phyloP scores from a whole-genome alignment of 2,888 invertebrate genomes.

The Stenotaenia linearis region DNA sequence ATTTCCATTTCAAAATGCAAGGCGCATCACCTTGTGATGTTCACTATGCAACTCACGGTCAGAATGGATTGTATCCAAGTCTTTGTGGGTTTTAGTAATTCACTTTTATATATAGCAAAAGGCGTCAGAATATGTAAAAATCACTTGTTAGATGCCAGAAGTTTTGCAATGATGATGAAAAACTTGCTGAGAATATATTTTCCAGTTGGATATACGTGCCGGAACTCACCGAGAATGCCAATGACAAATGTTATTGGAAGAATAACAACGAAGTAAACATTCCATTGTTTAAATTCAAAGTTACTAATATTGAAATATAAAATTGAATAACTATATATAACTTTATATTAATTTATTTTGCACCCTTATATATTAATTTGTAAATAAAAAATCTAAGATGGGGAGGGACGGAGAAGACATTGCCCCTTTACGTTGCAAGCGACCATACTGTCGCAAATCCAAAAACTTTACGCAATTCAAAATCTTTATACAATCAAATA shows the following conservation, averaged over 20 bases:
- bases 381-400: too few species aligned
- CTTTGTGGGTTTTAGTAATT: slow-evolving; percentile 19
- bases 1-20: slow-evolving; percentile 19
- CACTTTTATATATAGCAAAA: slow-evolving; percentile 11
- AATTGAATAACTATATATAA: too few species aligned
- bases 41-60: slow-evolving; percentile 12
- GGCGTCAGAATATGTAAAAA: slow-evolving; percentile 13
- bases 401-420: too few species aligned
- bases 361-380: too few species aligned
- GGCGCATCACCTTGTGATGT: slow-evolving; percentile 1
- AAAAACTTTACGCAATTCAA: too few species aligned
- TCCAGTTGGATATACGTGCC: background rate
- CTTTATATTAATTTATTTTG: too few species aligned
- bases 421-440: too few species aligned
- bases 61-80: slow-evolving; percentile 15
- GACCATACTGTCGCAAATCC: too few species aligned
- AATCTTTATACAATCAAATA: too few species aligned
- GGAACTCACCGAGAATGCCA: background rate
- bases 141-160: slow-evolving; percentile 14
- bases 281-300: too few species aligned
- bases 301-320: too few species aligned
- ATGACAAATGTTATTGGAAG: background rate
- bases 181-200: slow-evolving; percentile 19
- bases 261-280: too few species aligned
- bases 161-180: slow-evolving; percentile 2